Evolutionary conservation across 2,888 invertebrate genomes (phyloP).

Genomic region (Perithous albicinctus): DNA sequence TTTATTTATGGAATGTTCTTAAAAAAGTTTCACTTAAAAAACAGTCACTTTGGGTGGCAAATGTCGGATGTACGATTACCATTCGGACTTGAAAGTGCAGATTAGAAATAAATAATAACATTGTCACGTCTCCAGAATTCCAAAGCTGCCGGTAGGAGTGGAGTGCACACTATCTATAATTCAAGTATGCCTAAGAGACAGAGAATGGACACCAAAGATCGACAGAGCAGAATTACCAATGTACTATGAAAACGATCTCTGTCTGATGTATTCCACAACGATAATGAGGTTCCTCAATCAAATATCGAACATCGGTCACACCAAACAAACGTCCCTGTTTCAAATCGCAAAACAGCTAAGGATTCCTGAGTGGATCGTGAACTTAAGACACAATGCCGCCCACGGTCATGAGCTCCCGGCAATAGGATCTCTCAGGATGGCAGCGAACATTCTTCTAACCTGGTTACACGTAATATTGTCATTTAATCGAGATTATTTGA

Average conservation of each 20-base stretch:
- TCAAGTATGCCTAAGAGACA: conserved; percentile 80
- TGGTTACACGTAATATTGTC: conserved; percentile 88
- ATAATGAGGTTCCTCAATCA: conserved; percentile 89
- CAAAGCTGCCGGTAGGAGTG: conserved; percentile 80
- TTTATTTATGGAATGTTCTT: too few relatives aligned
- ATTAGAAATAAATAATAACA: not conserved
- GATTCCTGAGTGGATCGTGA: conserved; percentile 93
- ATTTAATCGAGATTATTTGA: not conserved
- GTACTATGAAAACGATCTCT: conserved; percentile 85
- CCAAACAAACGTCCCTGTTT: conserved; percentile 86
- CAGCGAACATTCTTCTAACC: conserved; percentile 87
- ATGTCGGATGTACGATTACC: too few relatives aligned
- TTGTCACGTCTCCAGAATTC: conserved; percentile 71
- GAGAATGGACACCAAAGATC: conserved; percentile 79
- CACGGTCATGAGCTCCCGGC: conserved; percentile 90
- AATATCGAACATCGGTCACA: conserved; percentile 86
- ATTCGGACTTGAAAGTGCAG: too few relatives aligned
- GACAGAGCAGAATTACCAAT: conserved; percentile 75
- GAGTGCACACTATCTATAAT: conserved; percentile 81
- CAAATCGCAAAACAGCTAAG: conserved; percentile 88
- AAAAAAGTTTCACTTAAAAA: too few relatives aligned
- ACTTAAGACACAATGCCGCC: conserved; percentile 91
- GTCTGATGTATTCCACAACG: conserved; percentile 88
- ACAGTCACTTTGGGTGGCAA: too few relatives aligned
- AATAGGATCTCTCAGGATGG: conserved; percentile 87